A percentile compares a stretch with the other conserved stretches of the same genome.
Conservation (phyloP, 2,113 vertebrate genomes). For the Vombatus ursinus region DNA sequence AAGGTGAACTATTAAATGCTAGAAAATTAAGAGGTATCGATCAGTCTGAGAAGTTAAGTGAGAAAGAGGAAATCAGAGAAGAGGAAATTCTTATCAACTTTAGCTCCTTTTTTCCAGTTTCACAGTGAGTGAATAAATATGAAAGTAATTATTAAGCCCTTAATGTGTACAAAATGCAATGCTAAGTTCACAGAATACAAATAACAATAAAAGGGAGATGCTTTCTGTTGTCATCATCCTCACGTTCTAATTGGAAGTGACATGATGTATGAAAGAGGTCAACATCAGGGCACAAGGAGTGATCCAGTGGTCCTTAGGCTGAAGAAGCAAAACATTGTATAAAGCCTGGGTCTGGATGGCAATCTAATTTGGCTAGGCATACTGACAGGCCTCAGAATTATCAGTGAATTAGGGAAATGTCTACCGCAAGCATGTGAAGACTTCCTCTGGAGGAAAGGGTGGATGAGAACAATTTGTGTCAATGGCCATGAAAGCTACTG, state of each 20-base stretch:
- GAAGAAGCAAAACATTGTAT: neutral
- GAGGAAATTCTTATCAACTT: neutral
- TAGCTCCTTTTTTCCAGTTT: neutral
- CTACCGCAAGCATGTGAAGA: too few species aligned
- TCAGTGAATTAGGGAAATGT: too few species aligned
- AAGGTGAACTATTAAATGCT: neutral
- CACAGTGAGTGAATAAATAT: too few species aligned
- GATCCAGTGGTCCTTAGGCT: neutral
- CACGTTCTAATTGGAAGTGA: neutral
- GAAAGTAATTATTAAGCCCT: neutral
- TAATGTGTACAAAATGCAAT: neutral
- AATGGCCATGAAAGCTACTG: too few species aligned
- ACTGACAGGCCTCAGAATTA: too few species aligned
- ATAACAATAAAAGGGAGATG: neutral
- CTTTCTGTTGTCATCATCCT: neutral
- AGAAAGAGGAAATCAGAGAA: neutral
- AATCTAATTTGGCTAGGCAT: neutral
- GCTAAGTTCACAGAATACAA: neutral
- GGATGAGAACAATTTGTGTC: too few species aligned
- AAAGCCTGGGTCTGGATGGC: neutral
- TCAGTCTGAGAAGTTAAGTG: neutral
- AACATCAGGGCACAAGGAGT: neutral
- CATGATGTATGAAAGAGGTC: neutral
- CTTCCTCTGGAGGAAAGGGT: too few species aligned
- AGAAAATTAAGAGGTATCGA: neutral